Percentiles rank a stretch among this genome's conserved stretches.
Conservation (phyloP, 2,113 vertebrate species). For the Ciconia boyciana region DNA sequence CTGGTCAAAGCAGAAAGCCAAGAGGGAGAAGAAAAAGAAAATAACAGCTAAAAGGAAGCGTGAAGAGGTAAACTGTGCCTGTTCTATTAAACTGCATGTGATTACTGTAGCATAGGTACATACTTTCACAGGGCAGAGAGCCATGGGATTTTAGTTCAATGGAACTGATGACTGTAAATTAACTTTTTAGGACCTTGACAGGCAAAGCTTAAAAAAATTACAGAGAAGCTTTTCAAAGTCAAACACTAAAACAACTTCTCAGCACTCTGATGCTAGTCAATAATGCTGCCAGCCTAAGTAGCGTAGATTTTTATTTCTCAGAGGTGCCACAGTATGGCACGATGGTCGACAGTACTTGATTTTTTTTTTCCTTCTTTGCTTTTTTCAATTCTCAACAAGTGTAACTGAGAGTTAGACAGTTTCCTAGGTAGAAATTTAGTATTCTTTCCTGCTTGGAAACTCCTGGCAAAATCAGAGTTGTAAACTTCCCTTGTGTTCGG, state of each 20-base stretch:
- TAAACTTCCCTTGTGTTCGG: neutral
- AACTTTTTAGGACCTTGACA: neutral
- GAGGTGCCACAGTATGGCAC: neutral
- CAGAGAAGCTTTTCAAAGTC: neutral
- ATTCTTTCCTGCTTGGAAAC: neutral
- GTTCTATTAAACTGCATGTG: neutral
- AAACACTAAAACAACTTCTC: neutral
- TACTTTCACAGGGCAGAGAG: neutral
- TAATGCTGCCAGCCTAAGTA: neutral
- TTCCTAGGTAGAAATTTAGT: neutral
- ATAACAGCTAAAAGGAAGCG: constrained; percentile 80
- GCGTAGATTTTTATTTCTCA: neutral
- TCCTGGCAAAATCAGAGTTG: neutral
- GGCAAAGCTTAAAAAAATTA: neutral
- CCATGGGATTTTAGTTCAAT: neutral
- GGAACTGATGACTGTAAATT: neutral
- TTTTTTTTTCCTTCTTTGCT: neutral
- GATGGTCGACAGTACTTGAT: neutral
- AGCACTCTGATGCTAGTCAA: neutral
- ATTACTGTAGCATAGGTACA: neutral
- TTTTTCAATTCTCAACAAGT: neutral
- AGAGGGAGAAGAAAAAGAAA: constrained; percentile 85
- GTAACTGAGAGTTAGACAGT: neutral
- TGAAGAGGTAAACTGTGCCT: constrained; percentile 74
- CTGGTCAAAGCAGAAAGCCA: constrained; percentile 95